Base-by-base conservation (phyloP, 2,888 invertebrate species). In the Xylocampa areola region DNA sequence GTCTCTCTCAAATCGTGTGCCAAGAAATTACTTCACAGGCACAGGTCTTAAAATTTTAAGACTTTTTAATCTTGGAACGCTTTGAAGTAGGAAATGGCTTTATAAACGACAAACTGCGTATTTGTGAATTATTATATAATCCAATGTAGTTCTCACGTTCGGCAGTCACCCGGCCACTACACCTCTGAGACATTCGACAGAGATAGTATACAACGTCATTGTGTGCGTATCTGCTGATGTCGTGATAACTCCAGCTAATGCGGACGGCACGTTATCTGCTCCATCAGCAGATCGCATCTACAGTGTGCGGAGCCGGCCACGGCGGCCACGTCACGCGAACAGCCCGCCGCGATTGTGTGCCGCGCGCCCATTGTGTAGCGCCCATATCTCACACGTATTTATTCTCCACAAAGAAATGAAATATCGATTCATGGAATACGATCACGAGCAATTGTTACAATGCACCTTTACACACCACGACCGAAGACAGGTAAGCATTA, bases 401-500 rank as follows among this genome's bases (percentile, higher is more conserved):
- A 16, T 50, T 49, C 54, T 44, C 14, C 37, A 66, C 52, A 55
- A 60, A 75, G 39, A 60, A 58, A 61, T 60, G 55, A 71, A 66
- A 70, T 62, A 64, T 61, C 48, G 59, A 64, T 64, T 69, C 57
- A 66, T 29, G 36, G 68, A 59, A 70, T 45, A 41, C 37, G 37
- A 57, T 52, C 51, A 43, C 50, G 27, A 49, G 43, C 54, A 44
- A 65, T 61, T 51, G 41, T 61, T 51, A 25, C 33, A 32, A 36
- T 44, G 68, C 49, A 49, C 51, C 51, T 57, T 57, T 25, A 29
- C 4, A 21, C 41, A 14, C 13, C 48, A 19, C 21, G 4, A 4
- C 6, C 19, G 4, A 0, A 27, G 37, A 35, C 72, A 55, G 54
- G 65, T 55, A 49, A 36, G 37, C 27, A 43, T 13, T 23, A 41